Percentiles rank a stretch among this genome's conserved stretches.
Evolutionary conservation across 1,140 invertebrate species (phyloP).

Genomic region (Venustaconcha ellipsiformis): DNA sequence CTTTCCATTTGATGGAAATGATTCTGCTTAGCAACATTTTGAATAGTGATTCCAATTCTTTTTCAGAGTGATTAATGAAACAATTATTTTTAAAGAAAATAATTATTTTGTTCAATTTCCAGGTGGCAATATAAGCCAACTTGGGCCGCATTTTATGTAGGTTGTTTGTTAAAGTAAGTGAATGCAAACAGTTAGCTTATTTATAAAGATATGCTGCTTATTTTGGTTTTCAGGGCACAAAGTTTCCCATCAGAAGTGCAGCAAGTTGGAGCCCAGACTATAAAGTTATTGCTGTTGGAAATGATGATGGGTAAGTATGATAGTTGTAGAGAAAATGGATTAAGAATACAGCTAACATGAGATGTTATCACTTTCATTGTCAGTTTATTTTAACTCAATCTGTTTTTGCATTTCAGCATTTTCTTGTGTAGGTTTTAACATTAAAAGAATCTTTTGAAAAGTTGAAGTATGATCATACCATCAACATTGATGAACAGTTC

Average conservation of each 20-base stretch:
- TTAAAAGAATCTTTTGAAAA: not conserved
- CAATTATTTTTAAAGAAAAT: no score
- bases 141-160: not conserved
- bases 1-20: no score
- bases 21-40: no score
- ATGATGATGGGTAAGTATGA: constrained; percentile 73
- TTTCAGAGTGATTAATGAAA: no score
- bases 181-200: not conserved
- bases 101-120: no score
- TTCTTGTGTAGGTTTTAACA: not conserved
- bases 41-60: no score
- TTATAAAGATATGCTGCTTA: not conserved
- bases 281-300: constrained; percentile 74
- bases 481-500: not conserved
- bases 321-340: not conserved
- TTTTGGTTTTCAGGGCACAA: constrained; percentile 15
- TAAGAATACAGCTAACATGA: not conserved
- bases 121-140: not conserved
- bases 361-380: not conserved
- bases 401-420: not conserved
- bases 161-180: not conserved
- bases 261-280: constrained; percentile 77
- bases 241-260: constrained; percentile 60
- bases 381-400: not conserved
- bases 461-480: not conserved